Base-by-base conservation (phyloP, 2,113 vertebrate genomes). In the Pavo muticus region DNA sequence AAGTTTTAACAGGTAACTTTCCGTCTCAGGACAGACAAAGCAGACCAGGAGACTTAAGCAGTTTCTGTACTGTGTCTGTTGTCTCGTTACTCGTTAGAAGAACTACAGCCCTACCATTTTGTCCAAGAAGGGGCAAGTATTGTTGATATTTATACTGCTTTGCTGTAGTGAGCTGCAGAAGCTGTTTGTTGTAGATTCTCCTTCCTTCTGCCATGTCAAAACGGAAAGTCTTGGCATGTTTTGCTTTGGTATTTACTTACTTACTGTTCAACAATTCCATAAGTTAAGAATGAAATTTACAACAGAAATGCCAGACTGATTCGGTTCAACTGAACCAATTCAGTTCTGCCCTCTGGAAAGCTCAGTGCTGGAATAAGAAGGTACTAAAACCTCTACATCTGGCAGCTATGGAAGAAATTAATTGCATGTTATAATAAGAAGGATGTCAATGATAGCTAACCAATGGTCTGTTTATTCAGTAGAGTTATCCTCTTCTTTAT, bases 241-340 rank as follows among this genome's bases (percentile, higher is more conserved):
- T 90, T 84, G 5, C 8, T 75, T 84, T 74, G 45, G 19, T 39
- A 64, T 78, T 88, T 14, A 37, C 65, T 93, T 94, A 40, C 71
- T 86, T 90, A 71, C 87, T 88, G 23, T 90, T 93, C 88, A 63
- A 84, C 65, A 84, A 21, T 11, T 87, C 57, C 27, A 59, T 21
- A 84, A 94, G 61, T 91, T 64, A 86, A 86, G 57, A 77, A 39
- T 44, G 74, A 71, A 88, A 83, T 86, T 86, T 91, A 90, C 71
- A 71, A 52, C 88, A 44, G 27, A 91, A 8, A 57, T 82, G 61
- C 76, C 85, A 94, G 52, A n/a, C 24, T 59, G 37, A 74, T 88
- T 69, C 44, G 67, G 64, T 63, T 64, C 44, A 69, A n/a, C 29
- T 32, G 56, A 57, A 57, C 64, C 60, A 68, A 92, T 61, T 83